Percentiles rank a stretch among this genome's conserved stretches.
Evolutionary conservation across 2,113 vertebrate genomes (phyloP).

Genomic region (Periophthalmodon schlosseri): DNA sequence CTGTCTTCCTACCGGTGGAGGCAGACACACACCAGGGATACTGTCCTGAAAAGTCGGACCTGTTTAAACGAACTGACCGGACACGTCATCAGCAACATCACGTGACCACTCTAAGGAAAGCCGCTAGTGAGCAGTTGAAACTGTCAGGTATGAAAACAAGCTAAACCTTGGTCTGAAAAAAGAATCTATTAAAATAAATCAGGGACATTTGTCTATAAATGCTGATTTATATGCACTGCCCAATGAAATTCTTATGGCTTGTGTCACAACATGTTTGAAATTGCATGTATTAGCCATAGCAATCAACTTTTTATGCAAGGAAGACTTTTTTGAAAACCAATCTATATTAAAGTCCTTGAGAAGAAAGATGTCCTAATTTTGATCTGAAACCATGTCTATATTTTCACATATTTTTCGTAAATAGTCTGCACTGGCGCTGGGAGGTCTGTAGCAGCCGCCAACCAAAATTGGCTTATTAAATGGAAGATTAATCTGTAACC

Average conservation of each 20-base stretch:
- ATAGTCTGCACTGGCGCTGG: not conserved
- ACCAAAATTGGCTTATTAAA: too few relatives aligned
- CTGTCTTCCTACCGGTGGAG: too few relatives aligned
- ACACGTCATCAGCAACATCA: too few relatives aligned
- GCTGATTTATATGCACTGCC: not conserved
- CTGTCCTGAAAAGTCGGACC: too few relatives aligned
- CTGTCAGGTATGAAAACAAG: too few relatives aligned
- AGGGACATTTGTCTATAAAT: not conserved
- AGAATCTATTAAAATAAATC: not conserved
- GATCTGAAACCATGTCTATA: not conserved
- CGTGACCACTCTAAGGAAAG: too few relatives aligned
- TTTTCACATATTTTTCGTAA: not conserved
- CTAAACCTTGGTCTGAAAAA: too few relatives aligned
- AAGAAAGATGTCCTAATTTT: not conserved
- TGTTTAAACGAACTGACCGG: too few relatives aligned
- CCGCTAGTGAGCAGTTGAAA: too few relatives aligned
- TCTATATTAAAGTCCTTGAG: not conserved
- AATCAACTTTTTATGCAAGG: not conserved
- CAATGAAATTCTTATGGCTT: not conserved
- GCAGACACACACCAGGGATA: too few relatives aligned
- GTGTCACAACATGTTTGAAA: not conserved
- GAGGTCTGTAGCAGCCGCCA: not conserved
- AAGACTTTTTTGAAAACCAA: not conserved
- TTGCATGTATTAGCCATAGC: not conserved
- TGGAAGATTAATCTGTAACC: not conserved